Base-by-base conservation (phyloP, 2,888 invertebrate genomes). In the Amorpha juglandis region DNA sequence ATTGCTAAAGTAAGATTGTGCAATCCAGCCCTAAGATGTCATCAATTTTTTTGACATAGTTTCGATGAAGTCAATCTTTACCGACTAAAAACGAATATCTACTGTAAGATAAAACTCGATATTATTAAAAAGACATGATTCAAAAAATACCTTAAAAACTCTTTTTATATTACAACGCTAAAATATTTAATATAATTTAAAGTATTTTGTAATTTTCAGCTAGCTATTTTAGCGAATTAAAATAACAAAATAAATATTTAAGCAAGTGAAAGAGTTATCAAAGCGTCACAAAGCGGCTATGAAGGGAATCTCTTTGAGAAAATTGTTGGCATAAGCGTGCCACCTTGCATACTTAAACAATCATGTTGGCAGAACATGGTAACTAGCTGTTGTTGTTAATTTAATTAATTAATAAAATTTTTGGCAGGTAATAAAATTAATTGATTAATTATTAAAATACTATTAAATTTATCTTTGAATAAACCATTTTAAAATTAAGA, bases 201-300 rank as follows among this genome's bases (percentile, higher is more conserved):
- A 19, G 33, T 27, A 27, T 58, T 38, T 16, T 9, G 19, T n/a
- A 0, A 58, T 38, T 16, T 16, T 16, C 38, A 38, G 16, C 27
- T 8, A 42, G 27, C 12, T 27, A 58, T 51, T 64, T 64, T 7
- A 19, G 8, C 8, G 14, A 38, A 51, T 63, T 63, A 33, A 65
- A 62, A 55, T 67, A 77, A 45, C 45, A 6, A 45, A 45, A 45
- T 45, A 78, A 82, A 42, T 42, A 58, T 74, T 71, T 68, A 79
- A 78, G 72, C 77, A 82, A 84, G 83, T 85, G 81, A 87, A 89
- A 86, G 90, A 88, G 89, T 90, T 91, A 90, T 83, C 87, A 91
- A 89, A 91, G 91, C 89, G 83, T 81, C 80, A 79, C 83, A 75
- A 71, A 74, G 77, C 73, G 71, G 72, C 72, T 69, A 75, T 74